Evolutionary conservation across 53 echinoderm and acorn worm species (phyloP).

Genomic region (Pentamera pediparva): DNA sequence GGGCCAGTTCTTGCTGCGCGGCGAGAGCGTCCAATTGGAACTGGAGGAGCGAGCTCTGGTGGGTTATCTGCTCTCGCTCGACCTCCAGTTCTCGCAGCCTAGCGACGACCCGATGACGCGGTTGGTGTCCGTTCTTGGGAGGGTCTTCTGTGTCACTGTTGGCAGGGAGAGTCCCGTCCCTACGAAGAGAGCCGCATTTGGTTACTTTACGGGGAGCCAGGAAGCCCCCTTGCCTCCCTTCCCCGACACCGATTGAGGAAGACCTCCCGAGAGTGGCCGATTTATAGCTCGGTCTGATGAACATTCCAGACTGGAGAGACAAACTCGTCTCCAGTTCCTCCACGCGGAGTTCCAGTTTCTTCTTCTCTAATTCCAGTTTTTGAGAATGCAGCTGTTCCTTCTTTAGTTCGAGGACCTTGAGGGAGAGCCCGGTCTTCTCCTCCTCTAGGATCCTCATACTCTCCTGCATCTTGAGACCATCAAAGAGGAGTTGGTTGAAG

Average conservation of each 20-base stretch:
- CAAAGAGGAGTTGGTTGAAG: constrained; percentile 81
- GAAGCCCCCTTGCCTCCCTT: not conserved
- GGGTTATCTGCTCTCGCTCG: constrained; percentile 58
- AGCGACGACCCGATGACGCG: constrained; percentile 49
- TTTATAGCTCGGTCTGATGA: constrained; percentile 9
- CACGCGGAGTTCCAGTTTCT: constrained; percentile 79
- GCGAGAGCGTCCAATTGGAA: constrained; percentile 78
- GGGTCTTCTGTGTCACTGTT: constrained; percentile 17
- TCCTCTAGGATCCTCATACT: constrained; percentile 67
- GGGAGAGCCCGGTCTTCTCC: constrained; percentile 76
- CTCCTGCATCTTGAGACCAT: constrained; percentile 80
- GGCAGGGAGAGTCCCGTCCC: constrained; percentile 4
- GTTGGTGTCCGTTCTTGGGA: constrained; percentile 22
- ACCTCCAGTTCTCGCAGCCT: constrained; percentile 63
- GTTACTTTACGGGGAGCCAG: not conserved
- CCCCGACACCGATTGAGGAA: constrained; percentile 52
- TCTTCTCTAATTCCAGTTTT: constrained; percentile 77
- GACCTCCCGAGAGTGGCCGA: constrained; percentile 59
- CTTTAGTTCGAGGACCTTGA: constrained; percentile 85
- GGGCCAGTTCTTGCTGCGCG: constrained; percentile 57
- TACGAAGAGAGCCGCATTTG: constrained; percentile 9
- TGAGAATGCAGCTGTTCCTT: constrained; percentile 83
- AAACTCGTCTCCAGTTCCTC: constrained; percentile 79
- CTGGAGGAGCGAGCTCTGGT: constrained; percentile 73
- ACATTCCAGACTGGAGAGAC: constrained; percentile 16